A percentile compares a stretch with the other conserved stretches of the same genome.
Evolutionary conservation across 2,113 vertebrate genomes (phyloP).

Genomic region (Scophthalmus maximus): DNA sequence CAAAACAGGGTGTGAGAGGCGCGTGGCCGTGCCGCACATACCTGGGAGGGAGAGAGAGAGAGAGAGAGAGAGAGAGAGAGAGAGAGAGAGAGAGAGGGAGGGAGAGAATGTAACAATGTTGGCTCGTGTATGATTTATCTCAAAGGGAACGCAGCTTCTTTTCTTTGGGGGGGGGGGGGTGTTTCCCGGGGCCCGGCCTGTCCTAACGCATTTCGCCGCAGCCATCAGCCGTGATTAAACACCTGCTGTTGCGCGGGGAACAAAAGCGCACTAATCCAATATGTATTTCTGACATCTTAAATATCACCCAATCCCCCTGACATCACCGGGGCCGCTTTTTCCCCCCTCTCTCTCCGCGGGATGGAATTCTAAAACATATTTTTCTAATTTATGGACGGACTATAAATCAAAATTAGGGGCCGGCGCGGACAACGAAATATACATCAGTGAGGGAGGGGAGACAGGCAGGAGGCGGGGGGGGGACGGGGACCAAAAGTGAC

Average conservation of each 20-base stretch:
- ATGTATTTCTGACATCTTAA: constrained; percentile 99
- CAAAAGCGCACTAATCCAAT: constrained; percentile 99
- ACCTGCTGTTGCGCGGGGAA: constrained; percentile 98
- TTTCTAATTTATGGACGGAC: constrained; percentile 99
- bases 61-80: background rate
- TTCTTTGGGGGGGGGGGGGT: too few species aligned
- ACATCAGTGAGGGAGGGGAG: constrained; percentile 89
- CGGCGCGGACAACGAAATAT: constrained; percentile 98
- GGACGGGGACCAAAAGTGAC: constrained; percentile 81
- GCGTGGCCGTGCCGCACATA: constrained; percentile 2
- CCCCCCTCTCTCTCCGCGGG: constrained; percentile 92
- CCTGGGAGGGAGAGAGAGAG: background rate
- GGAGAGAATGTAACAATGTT: constrained; percentile 51
- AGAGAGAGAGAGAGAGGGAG: constrained; percentile 1
- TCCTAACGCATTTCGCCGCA: constrained; percentile 99
- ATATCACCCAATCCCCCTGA: constrained; percentile 99
- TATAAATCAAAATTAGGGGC: constrained; percentile 99
- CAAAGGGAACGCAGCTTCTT: constrained; percentile 77
- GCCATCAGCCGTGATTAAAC: constrained; percentile 99
- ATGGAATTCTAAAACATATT: constrained; percentile 99
- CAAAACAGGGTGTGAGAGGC: constrained; percentile 18
- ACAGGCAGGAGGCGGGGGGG: constrained; percentile 19
- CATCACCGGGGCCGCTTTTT: constrained; percentile 93
- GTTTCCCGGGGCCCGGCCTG: constrained; percentile 90
- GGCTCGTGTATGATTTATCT: constrained; percentile 80